These are phyloP conservation scores for Hipparchia semele DNA, from an alignment of 2,888 invertebrate species.

Conservation along the genomic window DNA sequence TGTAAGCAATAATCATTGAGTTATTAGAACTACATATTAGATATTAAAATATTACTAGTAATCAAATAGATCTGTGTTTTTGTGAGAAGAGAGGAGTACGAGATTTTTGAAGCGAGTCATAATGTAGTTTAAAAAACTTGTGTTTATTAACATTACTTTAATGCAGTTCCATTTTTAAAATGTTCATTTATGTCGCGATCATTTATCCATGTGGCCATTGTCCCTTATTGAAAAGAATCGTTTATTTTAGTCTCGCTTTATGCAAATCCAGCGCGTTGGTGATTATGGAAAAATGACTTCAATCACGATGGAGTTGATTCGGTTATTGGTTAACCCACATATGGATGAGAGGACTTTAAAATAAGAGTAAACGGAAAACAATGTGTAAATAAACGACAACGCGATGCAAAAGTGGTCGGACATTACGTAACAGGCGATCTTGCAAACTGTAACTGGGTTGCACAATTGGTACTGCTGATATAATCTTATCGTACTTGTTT, in stretches of 20 bases:
- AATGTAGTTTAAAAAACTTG: too few relatives aligned
- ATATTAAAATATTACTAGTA: too few relatives aligned
- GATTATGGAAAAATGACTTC: conserved; percentile 38
- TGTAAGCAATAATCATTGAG: too few relatives aligned
- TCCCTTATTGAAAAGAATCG: conserved; percentile 35
- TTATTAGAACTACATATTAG: too few relatives aligned
- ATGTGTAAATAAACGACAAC: conserved; percentile 8
- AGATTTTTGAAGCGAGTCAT: too few relatives aligned
- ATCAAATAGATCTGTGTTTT: too few relatives aligned
- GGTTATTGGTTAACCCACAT: conserved; percentile 18
- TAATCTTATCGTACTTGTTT: conserved; percentile 33
- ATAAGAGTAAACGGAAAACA: conserved; percentile 23
- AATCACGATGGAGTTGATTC: conserved; percentile 25
- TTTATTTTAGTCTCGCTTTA: conserved; percentile 38
- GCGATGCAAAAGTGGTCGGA: conserved; percentile 10
- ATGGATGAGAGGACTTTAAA: conserved; percentile 5
- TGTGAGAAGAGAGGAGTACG: too few relatives aligned
- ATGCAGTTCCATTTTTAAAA: conserved; percentile 20
- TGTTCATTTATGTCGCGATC: conserved; percentile 22
- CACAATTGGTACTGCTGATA: conserved; percentile 33
- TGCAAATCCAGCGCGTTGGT: conserved; percentile 38
- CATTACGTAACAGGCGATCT: conserved; percentile 15
- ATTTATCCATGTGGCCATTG: conserved; percentile 25
- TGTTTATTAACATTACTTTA: background rate
- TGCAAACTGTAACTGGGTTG: conserved; percentile 23